phyloP scores from a whole-genome alignment of 1,140 invertebrate species.

The Anagrus nilaparvatae region DNA sequence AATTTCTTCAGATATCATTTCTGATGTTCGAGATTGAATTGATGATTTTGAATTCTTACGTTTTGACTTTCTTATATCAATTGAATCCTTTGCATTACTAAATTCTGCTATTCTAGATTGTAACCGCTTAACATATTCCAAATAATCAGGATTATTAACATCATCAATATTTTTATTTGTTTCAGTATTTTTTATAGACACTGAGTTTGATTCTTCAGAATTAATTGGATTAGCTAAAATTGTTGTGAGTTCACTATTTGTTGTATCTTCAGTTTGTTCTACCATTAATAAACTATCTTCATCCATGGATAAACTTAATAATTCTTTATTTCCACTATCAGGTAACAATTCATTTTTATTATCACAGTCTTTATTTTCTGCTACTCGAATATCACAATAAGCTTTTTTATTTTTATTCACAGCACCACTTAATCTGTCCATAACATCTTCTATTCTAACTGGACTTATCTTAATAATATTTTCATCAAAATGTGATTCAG shows the following conservation, averaged over 20 bases:
- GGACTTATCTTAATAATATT: constrained; percentile 36
- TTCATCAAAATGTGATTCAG: constrained; percentile 12
- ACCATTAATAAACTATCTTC: constrained; percentile 49
- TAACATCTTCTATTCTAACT: constrained; percentile 34
- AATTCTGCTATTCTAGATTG: constrained; percentile 63
- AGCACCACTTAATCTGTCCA: constrained; percentile 16
- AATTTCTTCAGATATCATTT: constrained; percentile 40
- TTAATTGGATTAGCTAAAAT: constrained; percentile 45
- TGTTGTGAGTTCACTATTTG: constrained; percentile 48
- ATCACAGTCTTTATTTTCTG: background rate
- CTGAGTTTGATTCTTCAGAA: constrained; percentile 26
- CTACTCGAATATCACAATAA: background rate
- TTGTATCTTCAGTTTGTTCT: constrained; percentile 42
- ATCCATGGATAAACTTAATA: constrained; percentile 39
- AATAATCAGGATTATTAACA: constrained; percentile 42
- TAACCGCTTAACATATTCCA: constrained; percentile 56
- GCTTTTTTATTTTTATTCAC: constrained; percentile 13
- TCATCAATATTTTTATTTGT: constrained; percentile 20
- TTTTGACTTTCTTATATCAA: constrained; percentile 56
- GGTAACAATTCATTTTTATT: background rate
- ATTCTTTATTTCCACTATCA: constrained; percentile 26
- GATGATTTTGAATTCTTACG: constrained; percentile 44
- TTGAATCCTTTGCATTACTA: constrained; percentile 57
- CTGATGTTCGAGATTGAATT: constrained; percentile 25
- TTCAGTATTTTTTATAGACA: too few relatives aligned